Evolutionary conservation across 2,113 vertebrate genomes (phyloP), one percentile per base, ranked within the genome.

Genomic region (Atrichornis clamosus): DNA sequence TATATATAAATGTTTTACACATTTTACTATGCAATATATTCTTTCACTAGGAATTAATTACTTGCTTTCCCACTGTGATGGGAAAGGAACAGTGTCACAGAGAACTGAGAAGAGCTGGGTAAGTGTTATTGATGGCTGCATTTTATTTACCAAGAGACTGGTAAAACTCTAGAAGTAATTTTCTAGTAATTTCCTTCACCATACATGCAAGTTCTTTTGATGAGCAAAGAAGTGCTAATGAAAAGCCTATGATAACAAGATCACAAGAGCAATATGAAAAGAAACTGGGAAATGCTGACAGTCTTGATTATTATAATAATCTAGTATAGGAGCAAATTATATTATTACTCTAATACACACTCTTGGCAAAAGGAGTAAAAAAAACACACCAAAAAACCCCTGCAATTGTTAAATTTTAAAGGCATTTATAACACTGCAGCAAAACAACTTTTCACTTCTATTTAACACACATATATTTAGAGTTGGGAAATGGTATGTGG

Each of bases 381-480:
- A 79, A 52, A 35, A 3, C 7, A 60, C 49, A 37, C 10, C 10
- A 60, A 35, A 17, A 13, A 18, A 21, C 0, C 15, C 24, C n/a
- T 16, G 22, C 9, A 84, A 35, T 41, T 78, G 42, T 91, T 84
- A 72, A 75, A 56, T 49, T 69, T 94, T 79, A 62, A 75, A 91
- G 41, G 33, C 18, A 24, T 76, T 83, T 80, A 67, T 65, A 42
- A 83, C 87, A 76, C 39, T 83, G 53, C 17, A 77, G 21, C 30
- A 77, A 91, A 95, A 80, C 50, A 77, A 75, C 42, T 67, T 83
- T 78, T 78, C 41, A 72, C n/a, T 78, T 70, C 18, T 15, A 23
- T 87, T 63, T 92, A 76, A 27, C 19, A 8, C 33, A 12, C 22
- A 41, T n/a, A 44, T 44, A 70, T 70, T 86, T 80, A 74, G 22